Percentiles rank a stretch among this genome's conserved stretches.
Conservation (phyloP, 2,113 vertebrate genomes). For the Microtus oregoni region DNA sequence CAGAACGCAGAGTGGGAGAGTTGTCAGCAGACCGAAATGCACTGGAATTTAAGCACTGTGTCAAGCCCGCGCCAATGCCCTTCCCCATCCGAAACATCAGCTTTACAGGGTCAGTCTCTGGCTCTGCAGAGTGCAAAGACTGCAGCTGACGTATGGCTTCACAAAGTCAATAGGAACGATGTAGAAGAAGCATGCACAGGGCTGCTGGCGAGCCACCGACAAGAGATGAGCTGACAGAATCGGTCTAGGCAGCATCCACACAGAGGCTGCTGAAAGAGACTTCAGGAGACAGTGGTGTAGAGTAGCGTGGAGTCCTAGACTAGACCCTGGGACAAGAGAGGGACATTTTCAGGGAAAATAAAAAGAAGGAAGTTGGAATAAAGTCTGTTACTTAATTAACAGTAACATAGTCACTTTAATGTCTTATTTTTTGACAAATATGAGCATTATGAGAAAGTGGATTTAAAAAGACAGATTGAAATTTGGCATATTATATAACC, state of each 20-base stretch:
- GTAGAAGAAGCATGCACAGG: background rate
- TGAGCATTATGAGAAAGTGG: background rate
- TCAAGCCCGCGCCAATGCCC: background rate
- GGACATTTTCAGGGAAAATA: background rate
- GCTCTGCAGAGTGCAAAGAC: background rate
- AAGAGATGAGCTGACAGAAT: background rate
- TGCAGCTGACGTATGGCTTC: background rate
- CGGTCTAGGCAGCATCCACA: background rate
- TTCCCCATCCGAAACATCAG: background rate
- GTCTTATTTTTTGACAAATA: background rate
- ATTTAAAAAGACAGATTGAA: background rate
- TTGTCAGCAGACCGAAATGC: background rate
- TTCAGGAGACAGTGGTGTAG: background rate
- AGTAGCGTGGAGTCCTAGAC: fast-evolving
- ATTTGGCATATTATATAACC: background rate
- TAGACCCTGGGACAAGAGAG: background rate
- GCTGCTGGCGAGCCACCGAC: background rate
- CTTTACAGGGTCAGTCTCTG: background rate
- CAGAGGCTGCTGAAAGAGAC: background rate
- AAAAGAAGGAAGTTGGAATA: background rate
- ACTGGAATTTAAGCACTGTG: background rate
- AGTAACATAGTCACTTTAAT: background rate
- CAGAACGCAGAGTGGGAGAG: background rate
- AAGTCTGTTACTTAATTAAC: background rate
- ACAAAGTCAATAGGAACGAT: background rate